Evolutionary conservation across 2,888 invertebrate species (phyloP).

Genomic region (Chelonus formosanus): DNA sequence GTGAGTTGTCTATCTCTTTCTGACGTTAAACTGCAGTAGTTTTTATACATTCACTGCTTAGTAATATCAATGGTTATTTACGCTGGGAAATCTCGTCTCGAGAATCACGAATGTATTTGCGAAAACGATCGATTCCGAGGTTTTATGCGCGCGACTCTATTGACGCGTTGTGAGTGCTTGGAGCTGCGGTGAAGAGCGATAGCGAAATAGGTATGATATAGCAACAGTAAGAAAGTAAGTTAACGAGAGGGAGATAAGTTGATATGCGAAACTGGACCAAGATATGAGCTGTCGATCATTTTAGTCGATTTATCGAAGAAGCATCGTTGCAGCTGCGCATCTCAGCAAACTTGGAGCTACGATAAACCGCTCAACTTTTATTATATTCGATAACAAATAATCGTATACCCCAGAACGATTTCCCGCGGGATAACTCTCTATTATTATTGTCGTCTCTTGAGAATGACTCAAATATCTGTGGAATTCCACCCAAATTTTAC

Average conservation of each 20-base stretch:
- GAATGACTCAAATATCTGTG: conserved; percentile 26
- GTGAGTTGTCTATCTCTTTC: conserved; percentile 45
- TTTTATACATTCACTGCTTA: not conserved
- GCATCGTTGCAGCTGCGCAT: conserved; percentile 45
- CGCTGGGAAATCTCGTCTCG: not conserved
- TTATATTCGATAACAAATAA: conserved; percentile 26
- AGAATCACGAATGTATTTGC: not conserved
- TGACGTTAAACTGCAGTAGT: conserved; percentile 18
- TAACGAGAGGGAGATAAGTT: conserved; percentile 5
- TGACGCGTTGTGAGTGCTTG: too few species aligned
- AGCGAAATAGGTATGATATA: not conserved
- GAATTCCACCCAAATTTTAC: conserved; percentile 9
- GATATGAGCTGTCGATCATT: conserved; percentile 42
- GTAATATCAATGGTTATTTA: not conserved
- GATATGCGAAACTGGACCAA: conserved; percentile 37
- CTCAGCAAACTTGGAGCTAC: too few species aligned
- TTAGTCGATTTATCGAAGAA: conserved; percentile 30
- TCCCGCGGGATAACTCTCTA: conserved; percentile 17
- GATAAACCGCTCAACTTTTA: conserved; percentile 23
- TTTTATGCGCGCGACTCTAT: too few species aligned
- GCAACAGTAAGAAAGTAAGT: not conserved
- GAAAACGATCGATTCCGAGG: not conserved
- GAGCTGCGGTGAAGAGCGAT: too few species aligned
- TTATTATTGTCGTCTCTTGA: conserved; percentile 19
- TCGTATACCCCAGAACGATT: conserved; percentile 11